Base-by-base conservation (phyloP, 2,888 invertebrate genomes). In the Troglohyphantes excavatus region DNA sequence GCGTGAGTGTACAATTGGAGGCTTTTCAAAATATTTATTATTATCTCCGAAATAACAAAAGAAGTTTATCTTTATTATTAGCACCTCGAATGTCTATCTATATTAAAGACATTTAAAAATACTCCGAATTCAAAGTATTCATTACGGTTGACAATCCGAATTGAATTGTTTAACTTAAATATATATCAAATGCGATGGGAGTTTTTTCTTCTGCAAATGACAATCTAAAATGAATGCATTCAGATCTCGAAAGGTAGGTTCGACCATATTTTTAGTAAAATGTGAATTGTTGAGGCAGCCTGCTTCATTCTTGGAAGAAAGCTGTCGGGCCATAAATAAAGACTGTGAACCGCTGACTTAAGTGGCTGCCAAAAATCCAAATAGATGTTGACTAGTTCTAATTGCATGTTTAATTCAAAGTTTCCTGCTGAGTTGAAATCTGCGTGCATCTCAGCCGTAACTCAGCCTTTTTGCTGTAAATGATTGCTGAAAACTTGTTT, bases 371-470 rank as follows among this genome's bases (percentile, higher is more conserved):
- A 72, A 72, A 39, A 83, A 63, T 63, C 46, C 19, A 65, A 46
- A 84, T 73, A 65, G 29, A 65, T 67, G 65, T 84, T 75, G 84
- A 53, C 63, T 72, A 83, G 83, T 53, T 84, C 75, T 84, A 75
- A 84, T 84, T 84, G 21, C 75, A 65, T 84, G 84, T 75, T 73
- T 83, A 73, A 84, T 84, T 84, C 75, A 84, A 75, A 61, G 46
- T 27, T 33, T 61, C 84, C 75, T 33, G 33, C 43, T 19, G 73
- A 43, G 46, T 65, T 26, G 13, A 13, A 75, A 75, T 84, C 43
- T 61, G 65, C 75, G 46, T 75, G 73, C 73, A 68, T 27, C 67
- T 46, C 27, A 19, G 46, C 68, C 46, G 68, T 29, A 67, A 68
- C 68, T 68, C 53, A 68, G 17, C 2, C 26, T 9, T 39, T 26